Evolutionary conservation across 2,797 vertebrate species (phyloP).

Genomic region (Pogonophryne albipinna): DNA sequence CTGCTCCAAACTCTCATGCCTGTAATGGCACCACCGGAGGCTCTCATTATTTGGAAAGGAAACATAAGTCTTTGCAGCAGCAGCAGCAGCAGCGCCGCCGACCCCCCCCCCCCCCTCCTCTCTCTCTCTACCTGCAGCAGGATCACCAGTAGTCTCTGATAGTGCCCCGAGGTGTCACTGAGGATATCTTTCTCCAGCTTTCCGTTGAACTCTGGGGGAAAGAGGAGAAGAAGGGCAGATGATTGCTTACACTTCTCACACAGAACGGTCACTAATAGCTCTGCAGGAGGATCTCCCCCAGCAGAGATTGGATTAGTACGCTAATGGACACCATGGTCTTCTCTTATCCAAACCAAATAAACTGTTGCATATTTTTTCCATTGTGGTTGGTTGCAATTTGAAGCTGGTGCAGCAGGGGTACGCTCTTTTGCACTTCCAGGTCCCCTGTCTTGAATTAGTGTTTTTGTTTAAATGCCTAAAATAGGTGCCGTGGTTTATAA

Average conservation of each 20-base stretch:
- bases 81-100: too few species aligned
- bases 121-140: slow-evolving; percentile 92
- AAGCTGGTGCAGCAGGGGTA: not conserved
- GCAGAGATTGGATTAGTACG: slow-evolving; percentile 62
- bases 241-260: slow-evolving; percentile 55
- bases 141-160: slow-evolving; percentile 92
- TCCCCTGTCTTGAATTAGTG: too few species aligned
- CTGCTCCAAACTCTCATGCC: slow-evolving; percentile 46
- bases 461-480: too few species aligned
- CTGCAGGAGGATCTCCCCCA: slow-evolving; percentile 38
- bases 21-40: slow-evolving; percentile 63
- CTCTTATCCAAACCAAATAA: slow-evolving; percentile 62
- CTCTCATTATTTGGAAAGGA: slow-evolving; percentile 67
- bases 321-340: slow-evolving; percentile 40
- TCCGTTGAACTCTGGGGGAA: slow-evolving; percentile 88
- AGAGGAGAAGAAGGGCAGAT: slow-evolving; percentile 70
- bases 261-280: slow-evolving; percentile 41
- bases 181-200: slow-evolving; percentile 93
- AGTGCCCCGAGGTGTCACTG: slow-evolving; percentile 92
- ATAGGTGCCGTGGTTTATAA: too few species aligned
- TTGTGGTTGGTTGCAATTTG: slow-evolving; percentile 14
- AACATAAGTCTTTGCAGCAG: slow-evolving; percentile 46
- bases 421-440: too few species aligned
- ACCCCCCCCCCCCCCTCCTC: too few species aligned
- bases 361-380: slow-evolving; percentile 13